Evolutionary conservation across 2,888 invertebrate genomes (phyloP).

Genomic region (Morinoia aosen): DNA sequence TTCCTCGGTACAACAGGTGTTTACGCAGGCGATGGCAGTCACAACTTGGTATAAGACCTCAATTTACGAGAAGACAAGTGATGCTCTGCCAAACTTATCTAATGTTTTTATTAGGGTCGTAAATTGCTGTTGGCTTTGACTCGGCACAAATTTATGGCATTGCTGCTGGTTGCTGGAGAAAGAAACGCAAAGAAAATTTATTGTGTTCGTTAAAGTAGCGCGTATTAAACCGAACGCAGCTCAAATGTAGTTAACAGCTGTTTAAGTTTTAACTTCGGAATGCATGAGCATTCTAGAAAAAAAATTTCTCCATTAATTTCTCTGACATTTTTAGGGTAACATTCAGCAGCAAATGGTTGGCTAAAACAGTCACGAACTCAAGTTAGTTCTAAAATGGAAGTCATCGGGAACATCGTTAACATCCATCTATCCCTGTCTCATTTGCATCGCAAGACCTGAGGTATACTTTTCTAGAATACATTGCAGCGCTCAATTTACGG

Average conservation of each 20-base stretch:
- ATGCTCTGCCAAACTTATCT: slow-evolving; percentile 31
- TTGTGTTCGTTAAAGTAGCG: background rate
- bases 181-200: background rate
- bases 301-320: too few relatives aligned
- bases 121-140: slow-evolving; percentile 22
- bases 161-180: background rate
- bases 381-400: too few relatives aligned
- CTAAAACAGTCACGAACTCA: too few relatives aligned
- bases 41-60: background rate
- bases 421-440: too few relatives aligned
- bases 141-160: slow-evolving; percentile 22
- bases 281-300: too few relatives aligned
- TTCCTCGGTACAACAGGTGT: background rate
- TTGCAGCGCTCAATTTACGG: too few relatives aligned
- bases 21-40: background rate
- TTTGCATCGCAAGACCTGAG: too few relatives aligned
- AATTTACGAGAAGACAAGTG: slow-evolving; percentile 31
- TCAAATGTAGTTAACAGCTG: background rate
- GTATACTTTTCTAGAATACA: too few relatives aligned
- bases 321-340: too few relatives aligned
- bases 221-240: background rate
- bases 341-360: too few relatives aligned
- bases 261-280: too few relatives aligned
- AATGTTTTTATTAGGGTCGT: slow-evolving; percentile 39
- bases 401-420: too few relatives aligned